Evolutionary conservation across 2,113 vertebrate species (phyloP).

Genomic region (Nothocercus nigrocapillus): DNA sequence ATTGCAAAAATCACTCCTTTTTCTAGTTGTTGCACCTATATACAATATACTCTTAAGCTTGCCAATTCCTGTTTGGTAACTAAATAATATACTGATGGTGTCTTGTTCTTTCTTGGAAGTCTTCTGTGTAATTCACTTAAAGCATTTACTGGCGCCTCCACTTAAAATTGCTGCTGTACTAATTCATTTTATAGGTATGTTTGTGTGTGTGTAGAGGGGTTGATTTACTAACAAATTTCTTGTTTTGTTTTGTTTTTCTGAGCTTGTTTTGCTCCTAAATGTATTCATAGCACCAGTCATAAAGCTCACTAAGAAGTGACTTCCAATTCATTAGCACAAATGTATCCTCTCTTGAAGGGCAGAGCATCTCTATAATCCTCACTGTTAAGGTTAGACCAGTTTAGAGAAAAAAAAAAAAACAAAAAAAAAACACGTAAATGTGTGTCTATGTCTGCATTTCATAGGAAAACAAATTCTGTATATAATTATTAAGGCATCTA

Average conservation of each 20-base stretch:
- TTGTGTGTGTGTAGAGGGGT: rapidly evolving
- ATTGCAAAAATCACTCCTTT: background rate
- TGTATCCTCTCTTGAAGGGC: background rate
- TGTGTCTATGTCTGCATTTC: background rate
- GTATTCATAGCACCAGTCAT: background rate
- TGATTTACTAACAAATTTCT: background rate
- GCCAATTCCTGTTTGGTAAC: background rate
- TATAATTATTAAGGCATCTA: background rate
- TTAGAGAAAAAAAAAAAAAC: no score
- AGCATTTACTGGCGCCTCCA: background rate
- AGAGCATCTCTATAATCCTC: background rate
- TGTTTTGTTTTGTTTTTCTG: background rate
- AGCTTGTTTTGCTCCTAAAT: background rate
- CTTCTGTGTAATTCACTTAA: background rate
- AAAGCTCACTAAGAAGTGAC: background rate
- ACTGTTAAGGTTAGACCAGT: background rate
- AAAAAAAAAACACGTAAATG: no score
- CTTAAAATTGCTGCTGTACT: background rate
- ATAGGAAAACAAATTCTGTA: background rate
- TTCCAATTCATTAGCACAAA: background rate
- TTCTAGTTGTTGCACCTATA: background rate
- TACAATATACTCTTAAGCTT: background rate
- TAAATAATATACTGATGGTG: background rate
- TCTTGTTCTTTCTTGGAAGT: background rate
- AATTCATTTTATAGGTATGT: background rate